phyloP scores from a whole-genome alignment of 2,797 vertebrate genomes.

The Pangasius krempfi region DNA sequence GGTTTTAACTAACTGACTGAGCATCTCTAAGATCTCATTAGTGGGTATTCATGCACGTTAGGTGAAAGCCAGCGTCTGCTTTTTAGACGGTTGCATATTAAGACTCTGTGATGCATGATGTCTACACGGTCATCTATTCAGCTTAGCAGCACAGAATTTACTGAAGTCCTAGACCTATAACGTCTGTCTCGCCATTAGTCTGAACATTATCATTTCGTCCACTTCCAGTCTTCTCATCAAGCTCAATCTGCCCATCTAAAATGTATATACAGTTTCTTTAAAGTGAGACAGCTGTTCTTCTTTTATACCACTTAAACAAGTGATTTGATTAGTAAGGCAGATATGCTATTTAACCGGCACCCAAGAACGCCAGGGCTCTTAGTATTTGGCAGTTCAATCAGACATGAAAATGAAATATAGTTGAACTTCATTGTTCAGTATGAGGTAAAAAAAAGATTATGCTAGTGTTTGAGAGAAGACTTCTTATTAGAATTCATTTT shows the following conservation, averaged over 20 bases:
- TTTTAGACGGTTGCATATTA: neutral
- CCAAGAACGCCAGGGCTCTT: constrained; percentile 35
- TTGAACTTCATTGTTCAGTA: constrained; percentile 1
- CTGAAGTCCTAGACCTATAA: neutral
- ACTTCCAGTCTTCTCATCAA: constrained; percentile 26
- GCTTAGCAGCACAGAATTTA: neutral
- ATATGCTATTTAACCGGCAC: constrained; percentile 41
- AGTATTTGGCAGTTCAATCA: constrained; percentile 43
- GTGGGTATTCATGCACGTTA: neutral
- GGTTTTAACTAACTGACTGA: neutral
- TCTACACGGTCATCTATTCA: constrained; percentile 1
- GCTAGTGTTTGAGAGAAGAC: neutral
- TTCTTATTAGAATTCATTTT: constrained; percentile 1
- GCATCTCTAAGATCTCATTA: neutral
- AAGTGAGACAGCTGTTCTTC: constrained; percentile 42
- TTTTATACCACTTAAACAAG: constrained; percentile 45
- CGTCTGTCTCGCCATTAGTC: constrained; percentile 6
- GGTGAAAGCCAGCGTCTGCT: neutral
- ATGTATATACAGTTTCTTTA: constrained; percentile 34
- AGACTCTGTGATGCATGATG: neutral
- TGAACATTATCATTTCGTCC: constrained; percentile 25
- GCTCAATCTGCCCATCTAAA: constrained; percentile 23
- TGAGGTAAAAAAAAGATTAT: constrained; percentile 10
- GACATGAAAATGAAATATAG: constrained; percentile 39
- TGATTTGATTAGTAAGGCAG: constrained; percentile 51